Evolutionary conservation across 1,140 invertebrate genomes (phyloP), one percentile per base, ranked within the genome.

Genomic region (Papilio dardanus): DNA sequence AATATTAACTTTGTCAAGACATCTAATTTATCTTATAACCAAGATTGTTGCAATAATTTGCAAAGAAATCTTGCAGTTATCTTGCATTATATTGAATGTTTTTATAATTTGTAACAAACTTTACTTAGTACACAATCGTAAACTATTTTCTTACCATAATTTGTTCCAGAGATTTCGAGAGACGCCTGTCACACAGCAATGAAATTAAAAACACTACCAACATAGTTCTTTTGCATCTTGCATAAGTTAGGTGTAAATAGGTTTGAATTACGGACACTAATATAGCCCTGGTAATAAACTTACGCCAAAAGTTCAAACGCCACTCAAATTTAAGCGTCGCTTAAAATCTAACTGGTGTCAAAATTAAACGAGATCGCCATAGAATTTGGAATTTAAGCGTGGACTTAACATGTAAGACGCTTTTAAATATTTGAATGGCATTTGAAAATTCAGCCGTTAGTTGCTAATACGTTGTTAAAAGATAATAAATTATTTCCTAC

Each of bases 1-100:
- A 77, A 81, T 77, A 54, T 54, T 54, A 54, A 54, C 50, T 21
- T 54, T 54, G 50, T 54, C 19, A 0, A 16, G 1, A 21, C 21
- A 54, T 54, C 6, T 54, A 54, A 24, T 54, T 24, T 54, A 54
- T 54, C 42, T 46, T 16, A 0, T n/a, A 16, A 54, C 12, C 6
- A 0, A 54, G 19, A 54, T 4, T 54, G 42, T 46, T 54, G n/a
- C 19, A 54, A 54, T 24, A 54, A 46, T n/a, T 46, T 5, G 19
- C 10, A 54, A 54, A 24, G 50, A 24, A 54, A 54, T 54, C 46
- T 24, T 46, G 40, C 40, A 37, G 35, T n/a, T 3, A n/a, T 14
- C 42, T n/a, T 24, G 50, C 50, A 21, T 24, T 21, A 2, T 24
- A 54, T 54, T 54, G 19, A 54, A 46, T n/a, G 42, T 46, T 46